Conservation (phyloP, 2,113 vertebrate species). For the Cromileptes altivelis region DNA sequence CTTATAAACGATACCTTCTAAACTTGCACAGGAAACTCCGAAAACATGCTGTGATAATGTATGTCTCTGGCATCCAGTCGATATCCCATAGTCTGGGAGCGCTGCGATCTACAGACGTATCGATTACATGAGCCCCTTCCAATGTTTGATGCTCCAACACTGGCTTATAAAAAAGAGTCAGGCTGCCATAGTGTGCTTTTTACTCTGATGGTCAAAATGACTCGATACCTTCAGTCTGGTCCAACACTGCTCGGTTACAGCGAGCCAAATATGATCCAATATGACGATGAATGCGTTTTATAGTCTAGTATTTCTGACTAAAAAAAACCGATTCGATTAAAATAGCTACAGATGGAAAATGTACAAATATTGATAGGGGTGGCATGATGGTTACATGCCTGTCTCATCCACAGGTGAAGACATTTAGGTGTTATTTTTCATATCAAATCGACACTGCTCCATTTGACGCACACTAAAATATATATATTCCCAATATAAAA, state of each 20-base stretch:
- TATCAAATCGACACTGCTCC: background rate
- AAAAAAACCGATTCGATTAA: background rate
- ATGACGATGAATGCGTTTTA: background rate
- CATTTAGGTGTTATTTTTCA: background rate
- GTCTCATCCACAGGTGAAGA: background rate
- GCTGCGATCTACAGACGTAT: conserved; percentile 70
- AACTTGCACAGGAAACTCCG: conserved; percentile 82
- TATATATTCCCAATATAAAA: background rate
- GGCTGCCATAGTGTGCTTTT: background rate
- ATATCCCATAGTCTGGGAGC: conserved; percentile 71
- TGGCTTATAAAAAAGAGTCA: conserved; percentile 44
- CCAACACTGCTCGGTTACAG: background rate
- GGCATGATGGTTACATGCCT: background rate
- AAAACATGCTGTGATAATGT: conserved; percentile 83
- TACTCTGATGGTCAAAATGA: background rate
- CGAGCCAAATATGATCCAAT: background rate
- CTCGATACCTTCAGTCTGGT: background rate
- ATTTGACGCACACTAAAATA: background rate
- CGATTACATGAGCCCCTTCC: conserved; percentile 73
- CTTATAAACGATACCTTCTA: conserved; percentile 84
- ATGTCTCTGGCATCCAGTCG: conserved; percentile 79
- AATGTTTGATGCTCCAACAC: conserved; percentile 64
- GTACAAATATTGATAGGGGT: background rate
- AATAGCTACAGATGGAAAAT: background rate
- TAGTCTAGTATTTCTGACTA: too few relatives aligned